phyloP scores from a whole-genome alignment of 2,888 invertebrate species.

The Drosophila histrio region DNA sequence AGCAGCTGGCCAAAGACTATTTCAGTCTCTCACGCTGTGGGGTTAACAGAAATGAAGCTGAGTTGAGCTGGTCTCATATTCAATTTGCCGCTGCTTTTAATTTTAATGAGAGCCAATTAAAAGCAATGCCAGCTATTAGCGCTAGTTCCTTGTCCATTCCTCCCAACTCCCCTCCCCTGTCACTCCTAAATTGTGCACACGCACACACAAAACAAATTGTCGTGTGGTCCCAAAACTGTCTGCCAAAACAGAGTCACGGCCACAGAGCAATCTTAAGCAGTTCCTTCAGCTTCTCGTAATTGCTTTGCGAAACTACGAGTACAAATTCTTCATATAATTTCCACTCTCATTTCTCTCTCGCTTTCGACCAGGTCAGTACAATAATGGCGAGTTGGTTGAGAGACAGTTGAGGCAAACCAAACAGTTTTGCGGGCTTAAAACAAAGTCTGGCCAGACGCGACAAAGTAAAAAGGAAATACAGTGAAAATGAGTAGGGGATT shows the following conservation, averaged over 20 bases:
- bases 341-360: constrained; percentile 16
- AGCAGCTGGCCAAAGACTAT: not conserved
- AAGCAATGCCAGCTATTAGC: constrained; percentile 60
- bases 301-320: constrained; percentile 31
- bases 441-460: constrained; percentile 7
- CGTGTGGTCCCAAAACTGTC: constrained; percentile 40
- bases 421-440: constrained; percentile 30
- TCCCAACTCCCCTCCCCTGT: not conserved
- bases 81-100: constrained; percentile 75
- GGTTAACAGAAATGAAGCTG: not conserved
- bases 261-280: constrained; percentile 41
- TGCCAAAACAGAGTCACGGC: constrained; percentile 13
- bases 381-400: not conserved
- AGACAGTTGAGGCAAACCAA: constrained; percentile 7
- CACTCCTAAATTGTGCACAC: constrained; percentile 47
- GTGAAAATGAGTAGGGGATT: not conserved
- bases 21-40: not conserved
- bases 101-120: constrained; percentile 80
- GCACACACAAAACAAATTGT: constrained; percentile 70
- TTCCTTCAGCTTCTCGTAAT: constrained; percentile 31
- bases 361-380: constrained; percentile 7
- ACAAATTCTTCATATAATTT: constrained; percentile 50
- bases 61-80: constrained; percentile 59
- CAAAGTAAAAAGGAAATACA: not conserved
- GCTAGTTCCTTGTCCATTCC: not conserved